Evolutionary conservation across 2,888 invertebrate species (phyloP), one percentile per base, ranked within the genome.

Genomic region (Lumbricus terrestris): DNA sequence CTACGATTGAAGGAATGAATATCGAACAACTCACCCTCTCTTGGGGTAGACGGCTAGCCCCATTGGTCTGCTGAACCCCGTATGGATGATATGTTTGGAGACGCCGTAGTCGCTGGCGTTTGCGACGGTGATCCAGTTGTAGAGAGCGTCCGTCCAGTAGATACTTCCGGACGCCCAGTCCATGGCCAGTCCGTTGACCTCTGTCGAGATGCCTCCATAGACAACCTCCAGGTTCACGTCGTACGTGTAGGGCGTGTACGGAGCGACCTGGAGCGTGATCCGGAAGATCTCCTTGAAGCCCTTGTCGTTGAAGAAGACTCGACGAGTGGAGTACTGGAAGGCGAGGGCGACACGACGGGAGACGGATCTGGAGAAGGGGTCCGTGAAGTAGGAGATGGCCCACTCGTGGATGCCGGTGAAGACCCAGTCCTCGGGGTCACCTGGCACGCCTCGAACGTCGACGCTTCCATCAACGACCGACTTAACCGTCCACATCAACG

Each of bases 91-190:
- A 29, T 91, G 91, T 16, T 88, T 89, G 89, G 90, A 90, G 40
- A 91, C 69, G 82, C 91, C 88, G 47, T 85, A 40, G 18, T 83
- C 54, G 38, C 85, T 88, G 33, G 42, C 82, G 11, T 83, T 54
- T 33, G 93, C 93, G 92, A 94, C 93, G n/a, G 93, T 92, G 83
- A 94, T 93, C 94, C 94, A 94, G 92, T 94, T 93, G 91, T 94
- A 94, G 54, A 93, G 92, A 13, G 93, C 92, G 91, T 94, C 94
- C 13, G 94, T 93, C 93, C 94, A 94, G 91, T 94, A 94, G 13
- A 94, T 89, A 90, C 94, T 94, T 34, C 93, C 92, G 13, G 91
- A 89, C 42, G 91, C 88, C 94, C 94, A 94, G 92, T 94, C 94
- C 23, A 94, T 93, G 0, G 93, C 93, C 88, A 94, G 88, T 4